Evolutionary conservation across 2,113 vertebrate species (phyloP), one percentile per base, ranked within the genome.

Genomic region (Nibea coibor): DNA sequence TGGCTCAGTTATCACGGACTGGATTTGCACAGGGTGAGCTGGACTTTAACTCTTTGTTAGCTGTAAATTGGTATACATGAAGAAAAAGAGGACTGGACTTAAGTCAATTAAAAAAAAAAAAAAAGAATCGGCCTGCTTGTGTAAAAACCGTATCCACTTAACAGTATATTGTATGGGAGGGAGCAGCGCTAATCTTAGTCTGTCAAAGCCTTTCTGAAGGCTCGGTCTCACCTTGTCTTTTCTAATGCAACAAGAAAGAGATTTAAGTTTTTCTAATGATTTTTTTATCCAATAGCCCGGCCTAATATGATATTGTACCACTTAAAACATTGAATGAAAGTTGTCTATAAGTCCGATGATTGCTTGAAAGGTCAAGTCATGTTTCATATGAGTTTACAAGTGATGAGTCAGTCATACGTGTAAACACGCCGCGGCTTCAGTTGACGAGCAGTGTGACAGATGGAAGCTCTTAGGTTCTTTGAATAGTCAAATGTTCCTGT

Each of bases 241-340:
- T 81, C 35, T 66, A 72, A 65, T 53, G 62, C 51, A 61, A 62
- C 31, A 26, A 74, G 14, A 75, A 51, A 62, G n/a, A 75, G 76
- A 54, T 42, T 39, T 16, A 6, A 42, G 15, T 45, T 84, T 88
- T 89, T 86, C 31, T 86, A 79, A 72, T 79, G 48, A 78, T 57
- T 88, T 87, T 87, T 90, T 87, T 82, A 83, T 75, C 22, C 35
- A 26, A 57, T 81, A 75, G 84, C 70, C 69, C 76, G 77, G 82
- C 56, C 20, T 79, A 78, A 86, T 86, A 75, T 67, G 83, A 22
- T 64, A 3, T 56, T 62, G 65, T 75, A 78, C 39, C 58, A 69
- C 31, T 19, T 53, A 2, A 31, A 81, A 67, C 54, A 22, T 43
- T 17, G 64, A 77, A 56, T 75, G 31, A 76, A 81, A 68, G 26